A percentile compares a stretch with the other conserved stretches of the same genome.
Evolutionary conservation across 2,888 invertebrate genomes (phyloP).

Genomic region (Argynnis bischoffii): DNA sequence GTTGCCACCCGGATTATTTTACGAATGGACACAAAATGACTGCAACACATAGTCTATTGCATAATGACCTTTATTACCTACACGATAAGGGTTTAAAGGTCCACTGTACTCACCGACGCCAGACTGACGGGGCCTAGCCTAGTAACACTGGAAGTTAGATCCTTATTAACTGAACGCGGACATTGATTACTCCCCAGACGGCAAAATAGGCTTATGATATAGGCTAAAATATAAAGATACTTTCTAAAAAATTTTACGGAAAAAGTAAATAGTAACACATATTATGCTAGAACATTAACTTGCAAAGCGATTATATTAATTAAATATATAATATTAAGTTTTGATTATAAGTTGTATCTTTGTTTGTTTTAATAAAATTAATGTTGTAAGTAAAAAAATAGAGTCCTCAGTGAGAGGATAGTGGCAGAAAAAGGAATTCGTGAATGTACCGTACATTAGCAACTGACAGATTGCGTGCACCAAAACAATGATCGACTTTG

Average conservation of each 20-base stretch:
- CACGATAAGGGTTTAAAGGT: constrained; percentile 21
- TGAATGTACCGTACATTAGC: constrained; percentile 51
- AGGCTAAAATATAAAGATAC: neutral
- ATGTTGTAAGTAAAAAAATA: constrained; percentile 43
- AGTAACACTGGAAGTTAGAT: constrained; percentile 22
- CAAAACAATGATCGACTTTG: constrained; percentile 68
- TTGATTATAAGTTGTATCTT: neutral
- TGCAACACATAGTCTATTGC: constrained; percentile 15
- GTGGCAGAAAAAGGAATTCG: constrained; percentile 52
- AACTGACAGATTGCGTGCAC: constrained; percentile 68
- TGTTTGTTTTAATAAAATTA: neutral
- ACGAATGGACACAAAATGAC: constrained; percentile 34
- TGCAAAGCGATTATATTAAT: too few species aligned
- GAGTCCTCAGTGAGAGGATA: constrained; percentile 56
- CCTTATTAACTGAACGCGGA: constrained; percentile 28
- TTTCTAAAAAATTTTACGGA: neutral
- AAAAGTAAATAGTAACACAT: too few species aligned
- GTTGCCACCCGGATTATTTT: constrained; percentile 73
- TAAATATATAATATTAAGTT: neutral
- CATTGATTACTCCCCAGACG: constrained; percentile 24
- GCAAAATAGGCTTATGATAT: constrained; percentile 30
- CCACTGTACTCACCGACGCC: constrained; percentile 20
- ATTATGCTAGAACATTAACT: too few species aligned
- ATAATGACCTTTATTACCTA: constrained; percentile 22
- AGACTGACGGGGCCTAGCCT: constrained; percentile 24